Conservation (phyloP, 2,113 vertebrate species). For the Centrocercus urophasianus region DNA sequence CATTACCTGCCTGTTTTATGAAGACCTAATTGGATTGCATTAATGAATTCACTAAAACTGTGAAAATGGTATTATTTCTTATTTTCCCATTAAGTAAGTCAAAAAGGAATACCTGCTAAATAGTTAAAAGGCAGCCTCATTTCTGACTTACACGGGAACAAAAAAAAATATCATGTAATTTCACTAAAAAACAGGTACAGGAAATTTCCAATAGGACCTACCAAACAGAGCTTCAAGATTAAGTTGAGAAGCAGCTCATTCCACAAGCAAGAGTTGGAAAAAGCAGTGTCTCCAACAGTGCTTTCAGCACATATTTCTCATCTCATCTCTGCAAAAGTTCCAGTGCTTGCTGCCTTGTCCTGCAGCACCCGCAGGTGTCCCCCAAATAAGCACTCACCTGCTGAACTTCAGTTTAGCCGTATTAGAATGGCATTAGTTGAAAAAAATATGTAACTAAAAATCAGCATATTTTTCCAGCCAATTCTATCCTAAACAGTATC, state of each 20-base stretch:
- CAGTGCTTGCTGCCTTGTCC: not conserved
- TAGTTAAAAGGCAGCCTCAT: constrained; percentile 12
- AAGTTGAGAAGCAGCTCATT: not conserved
- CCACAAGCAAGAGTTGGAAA: accelerated
- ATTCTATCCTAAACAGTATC: not conserved
- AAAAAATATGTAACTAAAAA: not conserved
- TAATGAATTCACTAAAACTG: constrained; percentile 58
- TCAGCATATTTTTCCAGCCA: not conserved
- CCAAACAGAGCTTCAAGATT: not conserved
- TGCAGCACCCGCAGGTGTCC: not conserved
- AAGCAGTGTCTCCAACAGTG: not conserved
- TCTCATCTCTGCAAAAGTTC: not conserved
- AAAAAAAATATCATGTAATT: not conserved
- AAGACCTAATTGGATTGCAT: constrained; percentile 15
- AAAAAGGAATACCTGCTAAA: not conserved
- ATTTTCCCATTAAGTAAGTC: constrained; percentile 22
- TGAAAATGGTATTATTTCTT: constrained; percentile 34
- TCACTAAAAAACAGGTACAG: not conserved
- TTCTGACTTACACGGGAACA: not conserved
- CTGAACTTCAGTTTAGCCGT: not conserved
- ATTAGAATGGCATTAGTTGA: not conserved
- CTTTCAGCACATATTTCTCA: not conserved
- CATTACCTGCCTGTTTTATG: constrained; percentile 60
- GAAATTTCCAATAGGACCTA: not conserved
- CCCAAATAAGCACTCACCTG: not conserved